Base-by-base conservation (phyloP, 1,140 invertebrate species). In the Drosophila lacteicornis region DNA sequence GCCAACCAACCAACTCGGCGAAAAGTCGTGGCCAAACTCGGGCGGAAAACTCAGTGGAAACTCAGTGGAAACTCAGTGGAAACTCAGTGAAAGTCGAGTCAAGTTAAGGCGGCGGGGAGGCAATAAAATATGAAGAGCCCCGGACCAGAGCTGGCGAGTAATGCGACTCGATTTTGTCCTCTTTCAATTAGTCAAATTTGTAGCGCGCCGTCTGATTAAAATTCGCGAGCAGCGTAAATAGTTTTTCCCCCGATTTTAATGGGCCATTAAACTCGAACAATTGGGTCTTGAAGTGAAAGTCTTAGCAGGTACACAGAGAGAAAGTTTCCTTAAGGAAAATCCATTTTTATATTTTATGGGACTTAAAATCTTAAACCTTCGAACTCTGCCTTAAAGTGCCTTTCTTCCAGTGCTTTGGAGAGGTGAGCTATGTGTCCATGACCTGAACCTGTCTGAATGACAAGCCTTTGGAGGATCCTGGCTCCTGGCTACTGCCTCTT, bases 131-230 rank as follows among this genome's bases (percentile, higher is more conserved):
- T 71, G 70, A 71, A 36, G 33, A 46, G 43, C 25, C 22, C 46
- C 4, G 15, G 19, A 46, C 17, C 4, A 11, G 12, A n/a, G 30
- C 9, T 36, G 17, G 19, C 30, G 46, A 38, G 46, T 59, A 73
- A 59, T 71, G 42, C 40, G 3, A 11, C 42, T 42, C 40, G 38
- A 66, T 76, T 67, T 50, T 58, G 45, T 56, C 74, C 47, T 76
- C 30, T 53, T 66, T 76, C 74, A 76, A 75, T 76, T 76, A 76
- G 74, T 76, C 60, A 76, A 83, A 80, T 67, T 82, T 70, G 67
- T 69, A 62, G 62, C 58, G 55, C 69, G 50, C 22, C 60, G 3
- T 58, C 70, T 70, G 80, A 51, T 65, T 75, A 79, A 75, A 75
- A 65, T 71, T 42, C 69, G 55, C n/a, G 27, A 25, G 66, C 17